Percentiles rank a stretch among this genome's conserved stretches.
Conservation (phyloP, 1,140 invertebrate genomes). For the Gryon sp. region DNA sequence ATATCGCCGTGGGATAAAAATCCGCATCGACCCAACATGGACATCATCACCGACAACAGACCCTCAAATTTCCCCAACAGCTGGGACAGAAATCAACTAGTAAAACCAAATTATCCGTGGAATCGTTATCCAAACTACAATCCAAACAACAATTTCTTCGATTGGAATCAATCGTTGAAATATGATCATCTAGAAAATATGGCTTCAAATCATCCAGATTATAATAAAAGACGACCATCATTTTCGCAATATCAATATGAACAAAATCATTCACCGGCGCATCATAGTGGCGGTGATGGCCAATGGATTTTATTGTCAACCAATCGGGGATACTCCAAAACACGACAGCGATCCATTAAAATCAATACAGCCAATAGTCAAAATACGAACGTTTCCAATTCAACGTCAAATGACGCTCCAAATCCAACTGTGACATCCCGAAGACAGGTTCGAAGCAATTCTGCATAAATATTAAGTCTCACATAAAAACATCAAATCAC, state of each 20-base stretch:
- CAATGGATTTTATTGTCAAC: conserved; percentile 88
- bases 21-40: conserved; percentile 64
- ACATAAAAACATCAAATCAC: no score
- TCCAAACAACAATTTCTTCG: conserved; percentile 57
- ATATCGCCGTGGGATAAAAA: conserved; percentile 72
- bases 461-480: conserved; percentile 6
- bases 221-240: conserved; percentile 70
- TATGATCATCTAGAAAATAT: conserved; percentile 55
- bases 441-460: conserved; percentile 73
- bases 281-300: conserved; percentile 84
- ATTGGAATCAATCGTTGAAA: conserved; percentile 68
- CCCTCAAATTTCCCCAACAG: conserved; percentile 84
- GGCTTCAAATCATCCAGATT: conserved; percentile 42
- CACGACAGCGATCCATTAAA: conserved; percentile 77
- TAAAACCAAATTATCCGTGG: conserved; percentile 67
- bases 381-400: conserved; percentile 72
- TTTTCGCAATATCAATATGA: conserved; percentile 77
- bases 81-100: conserved; percentile 68
- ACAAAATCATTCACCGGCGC: conserved; percentile 75
- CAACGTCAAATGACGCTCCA: conserved; percentile 46
- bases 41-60: conserved; percentile 84
- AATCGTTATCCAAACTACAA: conserved; percentile 68
- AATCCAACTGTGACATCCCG: conserved; percentile 72
- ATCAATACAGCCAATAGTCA: conserved; percentile 76
- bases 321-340: conserved; percentile 85